Percentiles rank a stretch among this genome's conserved stretches.
Evolutionary conservation across 2,113 vertebrate species (phyloP).

Genomic region (Dipodomys merriami): DNA sequence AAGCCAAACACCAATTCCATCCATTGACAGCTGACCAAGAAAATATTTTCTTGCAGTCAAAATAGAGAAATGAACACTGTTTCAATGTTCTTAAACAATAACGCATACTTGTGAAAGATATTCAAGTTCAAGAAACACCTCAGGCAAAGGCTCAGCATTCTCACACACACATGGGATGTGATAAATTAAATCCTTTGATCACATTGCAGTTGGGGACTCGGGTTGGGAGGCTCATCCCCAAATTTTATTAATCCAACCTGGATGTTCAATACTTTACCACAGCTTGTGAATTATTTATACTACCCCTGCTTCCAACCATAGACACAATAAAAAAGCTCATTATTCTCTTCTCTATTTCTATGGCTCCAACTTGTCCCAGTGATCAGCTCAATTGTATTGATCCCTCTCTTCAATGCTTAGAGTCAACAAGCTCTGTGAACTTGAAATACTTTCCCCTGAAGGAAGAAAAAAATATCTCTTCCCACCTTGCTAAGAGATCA

Average conservation of each 20-base stretch:
- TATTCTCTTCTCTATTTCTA: conserved; percentile 20
- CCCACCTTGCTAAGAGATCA: background rate
- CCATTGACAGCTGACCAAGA: background rate
- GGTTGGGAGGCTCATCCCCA: background rate
- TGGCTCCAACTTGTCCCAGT: background rate
- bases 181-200: background rate
- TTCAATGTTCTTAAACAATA: conserved; percentile 4
- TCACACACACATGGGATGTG: background rate
- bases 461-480: background rate
- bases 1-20: conserved; percentile 1
- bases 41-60: conserved; percentile 4
- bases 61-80: conserved; percentile 23
- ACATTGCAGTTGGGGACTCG: background rate
- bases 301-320: background rate
- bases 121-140: conserved; percentile 14
- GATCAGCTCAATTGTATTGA: background rate
- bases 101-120: background rate
- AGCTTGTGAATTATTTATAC: background rate
- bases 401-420: background rate
- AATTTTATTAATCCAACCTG: background rate
- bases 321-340: conserved; percentile 16
- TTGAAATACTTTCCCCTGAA: background rate
- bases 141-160: background rate
- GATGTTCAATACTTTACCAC: background rate
- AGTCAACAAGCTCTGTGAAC: background rate